Percentiles rank a stretch among this genome's conserved stretches.
These are phyloP conservation scores for Ophonus ardosiacus DNA, from an alignment of 2,888 invertebrate genomes.

Conservation along the genomic window DNA sequence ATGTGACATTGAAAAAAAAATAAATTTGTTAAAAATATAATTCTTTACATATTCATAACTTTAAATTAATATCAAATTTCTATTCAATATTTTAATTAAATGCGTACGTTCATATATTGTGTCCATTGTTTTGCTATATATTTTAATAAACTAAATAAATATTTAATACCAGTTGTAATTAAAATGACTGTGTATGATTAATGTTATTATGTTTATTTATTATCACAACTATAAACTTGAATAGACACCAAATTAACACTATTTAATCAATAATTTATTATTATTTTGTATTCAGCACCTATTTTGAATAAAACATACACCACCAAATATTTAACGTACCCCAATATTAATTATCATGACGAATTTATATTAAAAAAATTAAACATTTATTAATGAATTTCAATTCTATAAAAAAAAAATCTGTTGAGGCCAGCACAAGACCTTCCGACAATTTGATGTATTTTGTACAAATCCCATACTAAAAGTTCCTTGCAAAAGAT, in stretches of 20 bases:
- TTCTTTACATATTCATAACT: too few species aligned
- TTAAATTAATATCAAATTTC: too few species aligned
- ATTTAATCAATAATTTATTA: not conserved
- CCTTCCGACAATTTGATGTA: too few species aligned
- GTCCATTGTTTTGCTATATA: not conserved
- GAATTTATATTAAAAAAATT: not conserved
- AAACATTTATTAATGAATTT: too few species aligned
- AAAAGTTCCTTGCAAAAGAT: too few species aligned
- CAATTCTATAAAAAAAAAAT: too few species aligned
- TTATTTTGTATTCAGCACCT: not conserved
- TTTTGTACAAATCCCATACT: too few species aligned
- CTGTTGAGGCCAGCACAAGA: too few species aligned
- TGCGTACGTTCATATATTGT: not conserved
- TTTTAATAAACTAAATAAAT: not conserved
- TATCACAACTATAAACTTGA: not conserved
- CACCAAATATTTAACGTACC: not conserved
- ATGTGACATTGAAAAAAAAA: too few species aligned
- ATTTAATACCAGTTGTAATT: not conserved
- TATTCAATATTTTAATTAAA: too few species aligned
- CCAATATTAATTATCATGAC: not conserved
- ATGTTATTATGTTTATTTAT: not conserved
- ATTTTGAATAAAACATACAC: not conserved
- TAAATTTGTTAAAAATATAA: too few species aligned
- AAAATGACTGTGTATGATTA: not conserved
- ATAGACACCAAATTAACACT: not conserved